These are phyloP conservation scores for Syrphus vitripennis DNA, from an alignment of 2,888 invertebrate species.

Conservation along the genomic window DNA sequence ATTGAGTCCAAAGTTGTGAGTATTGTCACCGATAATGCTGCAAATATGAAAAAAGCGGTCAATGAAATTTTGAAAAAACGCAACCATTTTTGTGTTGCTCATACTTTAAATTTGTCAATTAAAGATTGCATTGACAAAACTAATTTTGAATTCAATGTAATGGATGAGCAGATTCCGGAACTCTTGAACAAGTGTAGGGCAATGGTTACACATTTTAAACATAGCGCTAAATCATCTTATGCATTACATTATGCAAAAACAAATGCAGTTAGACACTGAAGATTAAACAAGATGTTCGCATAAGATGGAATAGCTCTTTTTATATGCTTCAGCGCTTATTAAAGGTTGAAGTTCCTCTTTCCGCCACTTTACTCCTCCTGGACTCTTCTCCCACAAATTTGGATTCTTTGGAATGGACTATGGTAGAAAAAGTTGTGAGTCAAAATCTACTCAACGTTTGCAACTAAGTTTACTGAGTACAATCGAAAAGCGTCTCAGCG, in stretches of 20 bases:
- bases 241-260: background rate
- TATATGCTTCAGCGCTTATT: slow-evolving; percentile 32
- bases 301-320: slow-evolving; percentile 26
- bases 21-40: slow-evolving; percentile 14
- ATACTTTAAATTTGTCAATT: background rate
- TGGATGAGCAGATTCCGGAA: background rate
- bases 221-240: background rate
- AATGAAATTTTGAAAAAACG: background rate
- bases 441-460: no score
- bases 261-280: background rate
- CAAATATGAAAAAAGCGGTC: slow-evolving; percentile 9
- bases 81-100: slow-evolving; percentile 12
- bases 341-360: slow-evolving; percentile 23
- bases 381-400: background rate
- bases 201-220: background rate
- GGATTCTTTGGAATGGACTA: slow-evolving; percentile 9
- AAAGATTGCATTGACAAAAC: slow-evolving; percentile 12
- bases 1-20: background rate
- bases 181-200: slow-evolving; percentile 19
- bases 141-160: background rate
- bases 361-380: slow-evolving; percentile 14
- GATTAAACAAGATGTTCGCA: slow-evolving; percentile 16
- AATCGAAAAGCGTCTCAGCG: no score
- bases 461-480: no score
- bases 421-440: no score